Evolutionary conservation across 2,797 vertebrate genomes (phyloP).

Genomic region (Xenops minutus): DNA sequence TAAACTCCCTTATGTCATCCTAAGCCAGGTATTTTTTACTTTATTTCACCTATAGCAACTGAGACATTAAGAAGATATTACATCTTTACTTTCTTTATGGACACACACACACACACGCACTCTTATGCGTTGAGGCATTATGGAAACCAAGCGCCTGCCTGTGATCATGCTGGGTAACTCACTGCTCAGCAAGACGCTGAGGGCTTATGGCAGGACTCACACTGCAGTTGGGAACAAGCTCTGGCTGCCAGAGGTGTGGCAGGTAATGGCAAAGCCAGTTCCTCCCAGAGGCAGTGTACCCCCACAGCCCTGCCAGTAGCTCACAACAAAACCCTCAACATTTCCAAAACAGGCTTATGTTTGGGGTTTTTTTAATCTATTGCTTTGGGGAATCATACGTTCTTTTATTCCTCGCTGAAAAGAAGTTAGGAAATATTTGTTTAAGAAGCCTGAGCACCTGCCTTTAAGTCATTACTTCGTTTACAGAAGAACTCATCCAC

Average conservation of each 20-base stretch:
- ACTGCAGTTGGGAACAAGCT: background rate
- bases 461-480: background rate
- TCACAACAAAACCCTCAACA: background rate
- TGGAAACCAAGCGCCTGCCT: background rate
- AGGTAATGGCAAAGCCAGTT: background rate
- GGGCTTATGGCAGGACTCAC: background rate
- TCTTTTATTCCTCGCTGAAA: background rate
- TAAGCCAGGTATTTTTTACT: background rate
- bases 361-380: background rate
- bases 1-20: background rate
- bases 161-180: background rate
- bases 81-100: background rate
- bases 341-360: background rate
- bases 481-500: background rate
- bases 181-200: background rate
- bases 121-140: background rate
- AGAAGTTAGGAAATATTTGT: conserved; percentile 28
- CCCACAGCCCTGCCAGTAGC: background rate
- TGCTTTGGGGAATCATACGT: background rate
- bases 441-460: background rate
- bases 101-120: background rate
- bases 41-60: background rate
- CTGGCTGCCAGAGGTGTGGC: background rate
- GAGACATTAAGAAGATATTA: background rate
- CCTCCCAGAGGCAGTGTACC: background rate